Evolutionary conservation across 2,113 vertebrate species (phyloP).

Genomic region (Cyphomyrus plagiostoma): DNA sequence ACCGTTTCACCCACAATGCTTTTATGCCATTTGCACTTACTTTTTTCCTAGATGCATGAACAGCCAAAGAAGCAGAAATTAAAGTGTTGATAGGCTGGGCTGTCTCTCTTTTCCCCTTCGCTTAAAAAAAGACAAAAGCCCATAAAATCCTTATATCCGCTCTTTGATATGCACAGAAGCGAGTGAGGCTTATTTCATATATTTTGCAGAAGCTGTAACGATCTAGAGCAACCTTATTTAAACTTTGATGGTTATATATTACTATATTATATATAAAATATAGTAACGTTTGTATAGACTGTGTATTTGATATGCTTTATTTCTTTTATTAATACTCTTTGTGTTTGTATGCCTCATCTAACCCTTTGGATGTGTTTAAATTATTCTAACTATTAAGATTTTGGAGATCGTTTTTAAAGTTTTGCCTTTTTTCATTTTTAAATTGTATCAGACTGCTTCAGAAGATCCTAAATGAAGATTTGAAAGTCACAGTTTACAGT

Average conservation of each 20-base stretch:
- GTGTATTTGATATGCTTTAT: constrained; percentile 31
- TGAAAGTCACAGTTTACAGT: constrained; percentile 1
- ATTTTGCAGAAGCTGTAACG: constrained; percentile 32
- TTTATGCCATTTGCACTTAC: constrained; percentile 38
- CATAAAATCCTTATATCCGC: constrained; percentile 11
- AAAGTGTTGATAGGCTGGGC: constrained; percentile 19
- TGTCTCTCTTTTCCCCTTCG: not conserved
- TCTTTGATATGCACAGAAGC: constrained; percentile 30
- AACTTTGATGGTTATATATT: constrained; percentile 30
- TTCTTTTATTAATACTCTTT: constrained; percentile 11
- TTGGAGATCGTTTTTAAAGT: constrained; percentile 36
- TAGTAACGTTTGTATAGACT: constrained; percentile 32
- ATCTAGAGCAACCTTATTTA: constrained; percentile 35
- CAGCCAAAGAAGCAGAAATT: constrained; percentile 52
- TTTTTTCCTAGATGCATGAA: constrained; percentile 22
- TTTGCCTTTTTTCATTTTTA: constrained; percentile 38
- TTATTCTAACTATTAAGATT: constrained; percentile 24
- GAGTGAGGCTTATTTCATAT: constrained; percentile 29
- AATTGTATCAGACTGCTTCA: constrained; percentile 35
- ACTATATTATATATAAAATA: constrained; percentile 25
- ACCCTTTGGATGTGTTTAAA: constrained; percentile 29
- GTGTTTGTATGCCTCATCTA: constrained; percentile 33
- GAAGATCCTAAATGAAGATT: constrained; percentile 26
- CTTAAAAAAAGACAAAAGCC: constrained; percentile 15
- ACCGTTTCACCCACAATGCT: constrained; percentile 5